A percentile compares a stretch with the other conserved stretches of the same genome.
phyloP scores from a whole-genome alignment of 1,140 invertebrate genomes.

The Drosophila varians region DNA sequence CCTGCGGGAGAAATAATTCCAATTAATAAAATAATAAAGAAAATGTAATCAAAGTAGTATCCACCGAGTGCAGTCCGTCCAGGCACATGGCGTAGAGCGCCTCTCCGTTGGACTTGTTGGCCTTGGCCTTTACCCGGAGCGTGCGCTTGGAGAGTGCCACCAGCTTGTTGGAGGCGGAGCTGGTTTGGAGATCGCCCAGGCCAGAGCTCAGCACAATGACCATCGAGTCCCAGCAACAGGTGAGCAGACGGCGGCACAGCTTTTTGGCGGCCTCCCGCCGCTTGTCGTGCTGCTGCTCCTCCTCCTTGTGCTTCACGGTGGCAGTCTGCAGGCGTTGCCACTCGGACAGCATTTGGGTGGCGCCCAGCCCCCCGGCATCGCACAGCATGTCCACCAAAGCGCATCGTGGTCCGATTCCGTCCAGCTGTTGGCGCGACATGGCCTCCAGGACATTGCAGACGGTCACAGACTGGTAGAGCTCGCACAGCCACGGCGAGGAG shows the following conservation, averaged over 20 bases:
- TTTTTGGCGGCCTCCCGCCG: conserved; percentile 88
- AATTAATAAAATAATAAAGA: background rate
- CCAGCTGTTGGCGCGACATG: conserved; percentile 63
- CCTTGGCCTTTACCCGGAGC: conserved; percentile 84
- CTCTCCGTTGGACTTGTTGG: conserved; percentile 86
- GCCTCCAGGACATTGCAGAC: conserved; percentile 89
- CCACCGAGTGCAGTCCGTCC: conserved; percentile 95
- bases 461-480: conserved; percentile 94
- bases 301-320: conserved; percentile 87
- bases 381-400: conserved; percentile 83
- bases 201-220: conserved; percentile 93
- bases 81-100: conserved; percentile 92
- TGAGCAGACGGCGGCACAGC: conserved; percentile 88
- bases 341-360: conserved; percentile 92
- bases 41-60: background rate
- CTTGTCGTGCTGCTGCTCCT: conserved; percentile 85
- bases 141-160: conserved; percentile 85
- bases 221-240: conserved; percentile 95
- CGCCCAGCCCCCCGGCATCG: conserved; percentile 93
- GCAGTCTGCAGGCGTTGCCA: conserved; percentile 91
- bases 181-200: conserved; percentile 86
- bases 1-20: conserved; percentile 82
- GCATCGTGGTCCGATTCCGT: conserved; percentile 62
- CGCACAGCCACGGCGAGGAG: conserved; percentile 95
- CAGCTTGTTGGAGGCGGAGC: conserved; percentile 84